Conservation (phyloP, 2,888 invertebrate genomes). For the Tenthredo livida region DNA sequence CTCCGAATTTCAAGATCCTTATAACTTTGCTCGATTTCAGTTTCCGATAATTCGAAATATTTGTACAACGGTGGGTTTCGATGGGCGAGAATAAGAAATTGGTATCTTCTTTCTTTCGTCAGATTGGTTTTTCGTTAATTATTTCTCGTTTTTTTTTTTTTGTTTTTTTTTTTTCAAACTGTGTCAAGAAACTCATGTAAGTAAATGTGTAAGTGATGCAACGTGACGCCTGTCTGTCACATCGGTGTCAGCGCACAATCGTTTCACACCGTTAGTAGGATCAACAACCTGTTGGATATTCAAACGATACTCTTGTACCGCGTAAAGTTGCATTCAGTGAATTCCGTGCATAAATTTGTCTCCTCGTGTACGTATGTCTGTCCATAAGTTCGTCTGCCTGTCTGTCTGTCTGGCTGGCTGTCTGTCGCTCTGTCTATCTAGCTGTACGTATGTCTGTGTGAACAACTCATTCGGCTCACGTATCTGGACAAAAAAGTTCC, state of each 20-base stretch:
- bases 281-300: slow-evolving; percentile 40
- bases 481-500: slow-evolving; percentile 25
- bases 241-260: slow-evolving; percentile 29
- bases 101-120: not conserved
- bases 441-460: not conserved
- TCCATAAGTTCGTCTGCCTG: not conserved
- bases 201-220: not conserved
- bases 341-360: slow-evolving; percentile 45
- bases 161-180: not conserved
- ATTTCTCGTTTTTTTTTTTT: not conserved
- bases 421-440: not conserved
- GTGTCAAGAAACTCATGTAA: not conserved
- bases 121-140: not conserved
- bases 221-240: not conserved
- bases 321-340: slow-evolving; percentile 38
- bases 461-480: slow-evolving; percentile 34
- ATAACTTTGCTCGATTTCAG: not conserved
- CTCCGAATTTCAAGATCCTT: not conserved
- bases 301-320: slow-evolving; percentile 23
- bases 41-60: not conserved
- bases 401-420: not conserved
- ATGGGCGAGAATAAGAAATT: not conserved
- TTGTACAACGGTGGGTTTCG: not conserved
- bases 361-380: not conserved
- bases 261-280: slow-evolving; percentile 33